A percentile compares a stretch with the other conserved stretches of the same genome.
Conservation (phyloP, 1,140 invertebrate species). For the Meloidogyne chitwoodi region DNA sequence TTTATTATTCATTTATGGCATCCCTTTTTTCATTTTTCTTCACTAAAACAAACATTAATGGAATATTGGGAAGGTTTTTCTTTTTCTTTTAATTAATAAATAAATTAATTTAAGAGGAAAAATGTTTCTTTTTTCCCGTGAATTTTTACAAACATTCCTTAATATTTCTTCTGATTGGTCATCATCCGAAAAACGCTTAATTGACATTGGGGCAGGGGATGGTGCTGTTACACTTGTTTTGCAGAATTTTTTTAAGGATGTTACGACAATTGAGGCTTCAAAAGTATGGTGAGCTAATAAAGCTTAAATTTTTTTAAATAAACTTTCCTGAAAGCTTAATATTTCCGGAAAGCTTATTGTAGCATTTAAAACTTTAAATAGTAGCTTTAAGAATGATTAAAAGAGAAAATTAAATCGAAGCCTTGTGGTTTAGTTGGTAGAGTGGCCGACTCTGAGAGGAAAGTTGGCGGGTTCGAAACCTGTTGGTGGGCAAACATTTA, state of each 20-base stretch:
- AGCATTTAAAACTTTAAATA: too few species aligned
- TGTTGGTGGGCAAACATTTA: too few species aligned
- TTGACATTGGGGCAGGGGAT: conserved; percentile 86
- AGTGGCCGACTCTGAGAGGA: too few species aligned
- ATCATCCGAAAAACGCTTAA: conserved; percentile 62
- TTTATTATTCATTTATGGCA: conserved; percentile 72
- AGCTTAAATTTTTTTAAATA: too few species aligned
- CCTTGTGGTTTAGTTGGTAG: too few species aligned
- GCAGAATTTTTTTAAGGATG: conserved; percentile 65
- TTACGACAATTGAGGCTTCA: conserved; percentile 82
- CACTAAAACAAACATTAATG: conserved; percentile 78
- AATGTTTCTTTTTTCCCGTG: conserved; percentile 82
- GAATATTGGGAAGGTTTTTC: conserved; percentile 69
- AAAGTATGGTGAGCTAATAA: conserved; percentile 21
- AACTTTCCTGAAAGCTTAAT: too few species aligned
- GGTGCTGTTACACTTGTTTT: conserved; percentile 78
- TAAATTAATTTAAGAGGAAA: conserved; percentile 67
- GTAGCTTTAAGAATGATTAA: too few species aligned
- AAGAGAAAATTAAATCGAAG: too few species aligned
- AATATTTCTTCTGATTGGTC: conserved; percentile 48
- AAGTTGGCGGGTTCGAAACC: too few species aligned
- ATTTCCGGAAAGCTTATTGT: too few species aligned
- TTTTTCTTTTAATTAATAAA: background rate
- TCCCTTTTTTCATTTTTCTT: conserved; percentile 72
- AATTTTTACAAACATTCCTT: conserved; percentile 72